phyloP scores from a whole-genome alignment of 2,888 invertebrate species.

The Leucophenga montana region DNA sequence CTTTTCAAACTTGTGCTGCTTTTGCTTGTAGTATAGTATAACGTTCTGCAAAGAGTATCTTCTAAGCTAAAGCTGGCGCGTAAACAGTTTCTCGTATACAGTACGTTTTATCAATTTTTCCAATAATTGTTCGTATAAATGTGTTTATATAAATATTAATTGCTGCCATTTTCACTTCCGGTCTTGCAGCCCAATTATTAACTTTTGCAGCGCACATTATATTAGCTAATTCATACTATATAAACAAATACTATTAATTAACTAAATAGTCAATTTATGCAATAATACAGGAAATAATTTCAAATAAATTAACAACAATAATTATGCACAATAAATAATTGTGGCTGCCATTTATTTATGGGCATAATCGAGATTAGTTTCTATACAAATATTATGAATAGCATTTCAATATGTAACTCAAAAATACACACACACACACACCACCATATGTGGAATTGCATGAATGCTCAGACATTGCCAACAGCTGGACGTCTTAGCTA shows the following conservation, averaged over 20 bases:
- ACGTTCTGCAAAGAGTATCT: no score
- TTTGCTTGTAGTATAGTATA: no score
- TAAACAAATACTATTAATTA: background rate
- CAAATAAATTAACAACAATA: background rate
- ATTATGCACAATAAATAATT: background rate
- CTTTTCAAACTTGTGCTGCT: no score
- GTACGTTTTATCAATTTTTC: background rate
- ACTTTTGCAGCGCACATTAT: no score
- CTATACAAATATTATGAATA: no score
- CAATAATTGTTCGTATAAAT: background rate
- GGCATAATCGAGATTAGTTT: no score
- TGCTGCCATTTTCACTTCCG: background rate
- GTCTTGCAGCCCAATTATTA: no score
- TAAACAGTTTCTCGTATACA: no score
- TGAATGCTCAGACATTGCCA: background rate
- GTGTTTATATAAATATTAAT: background rate
- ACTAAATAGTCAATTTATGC: background rate
- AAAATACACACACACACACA: conserved; percentile 2
- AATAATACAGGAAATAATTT: background rate
- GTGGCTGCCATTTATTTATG: background rate
- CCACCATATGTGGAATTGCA: no score
- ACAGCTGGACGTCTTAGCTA: background rate
- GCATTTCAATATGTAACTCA: no score
- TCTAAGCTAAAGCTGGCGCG: no score
- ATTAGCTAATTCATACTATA: background rate